These are phyloP conservation scores for Amblyraja radiata DNA, from an alignment of 2,797 vertebrate species.

Conservation along the genomic window DNA sequence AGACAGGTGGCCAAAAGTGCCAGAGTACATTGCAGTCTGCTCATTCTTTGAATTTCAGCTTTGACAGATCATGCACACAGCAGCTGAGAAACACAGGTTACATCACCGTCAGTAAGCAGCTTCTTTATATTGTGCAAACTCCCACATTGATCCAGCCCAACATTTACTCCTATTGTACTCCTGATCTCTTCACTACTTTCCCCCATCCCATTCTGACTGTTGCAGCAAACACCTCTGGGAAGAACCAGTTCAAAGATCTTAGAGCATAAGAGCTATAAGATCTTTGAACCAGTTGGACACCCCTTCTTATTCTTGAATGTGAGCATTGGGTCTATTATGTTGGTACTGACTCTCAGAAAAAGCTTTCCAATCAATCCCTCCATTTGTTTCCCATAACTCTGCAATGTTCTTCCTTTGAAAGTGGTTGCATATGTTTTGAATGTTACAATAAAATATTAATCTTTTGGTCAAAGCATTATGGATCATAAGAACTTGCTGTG, in stretches of 20 bases:
- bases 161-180: background rate
- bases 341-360: background rate
- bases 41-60: background rate
- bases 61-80: background rate
- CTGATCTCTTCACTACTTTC: background rate
- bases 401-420: background rate
- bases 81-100: background rate
- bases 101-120: background rate
- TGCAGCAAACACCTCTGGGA: background rate
- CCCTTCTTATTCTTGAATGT: background rate
- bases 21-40: background rate
- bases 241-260: background rate
- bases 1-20: background rate
- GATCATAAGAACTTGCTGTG: background rate
- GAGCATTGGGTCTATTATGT: background rate
- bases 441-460: background rate
- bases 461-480: background rate
- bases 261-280: no score
- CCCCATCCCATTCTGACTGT: background rate
- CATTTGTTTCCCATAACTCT: background rate
- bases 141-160: background rate
- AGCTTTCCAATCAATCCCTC: background rate
- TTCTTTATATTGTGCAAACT: background rate
- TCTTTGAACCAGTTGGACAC: background rate
- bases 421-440: background rate